Percentiles rank a stretch among this genome's conserved stretches.
Evolutionary conservation across 2,797 vertebrate genomes (phyloP).

Genomic region (Sebastes flavidus): DNA sequence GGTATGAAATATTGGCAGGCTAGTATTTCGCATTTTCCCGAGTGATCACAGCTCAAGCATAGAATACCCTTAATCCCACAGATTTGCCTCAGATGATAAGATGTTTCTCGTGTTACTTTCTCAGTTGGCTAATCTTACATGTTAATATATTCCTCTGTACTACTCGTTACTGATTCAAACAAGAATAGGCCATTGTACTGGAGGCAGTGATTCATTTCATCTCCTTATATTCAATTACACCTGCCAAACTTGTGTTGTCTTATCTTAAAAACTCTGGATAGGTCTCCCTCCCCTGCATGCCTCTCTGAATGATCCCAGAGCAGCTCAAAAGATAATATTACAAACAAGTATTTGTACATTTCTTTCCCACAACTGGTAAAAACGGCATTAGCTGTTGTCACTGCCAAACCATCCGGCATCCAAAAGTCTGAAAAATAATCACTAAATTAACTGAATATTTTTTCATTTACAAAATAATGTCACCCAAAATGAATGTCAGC

Average conservation of each 20-base stretch:
- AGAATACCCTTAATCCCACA: background rate
- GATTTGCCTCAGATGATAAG: background rate
- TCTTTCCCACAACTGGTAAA: background rate
- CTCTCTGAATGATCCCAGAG: background rate
- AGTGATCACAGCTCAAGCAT: background rate
- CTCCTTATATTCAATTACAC: background rate
- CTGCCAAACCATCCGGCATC: no score
- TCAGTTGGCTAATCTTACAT: background rate
- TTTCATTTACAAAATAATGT: background rate
- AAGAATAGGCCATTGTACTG: constrained; percentile 10
- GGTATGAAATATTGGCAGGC: no score
- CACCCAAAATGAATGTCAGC: background rate
- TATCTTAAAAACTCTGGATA: background rate
- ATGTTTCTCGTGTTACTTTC: background rate
- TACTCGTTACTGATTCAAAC: background rate
- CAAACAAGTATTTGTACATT: background rate
- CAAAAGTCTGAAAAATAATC: background rate
- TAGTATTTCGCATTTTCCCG: no score
- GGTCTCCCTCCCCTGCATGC: background rate
- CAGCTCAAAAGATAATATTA: background rate
- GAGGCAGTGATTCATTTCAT: background rate
- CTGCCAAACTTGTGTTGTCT: background rate
- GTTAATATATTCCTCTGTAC: background rate
- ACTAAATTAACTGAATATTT: background rate
- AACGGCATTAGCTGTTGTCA: no score